These are phyloP conservation scores for Chrysolina oricalcia DNA, from an alignment of 2,888 invertebrate species.

Conservation along the genomic window DNA sequence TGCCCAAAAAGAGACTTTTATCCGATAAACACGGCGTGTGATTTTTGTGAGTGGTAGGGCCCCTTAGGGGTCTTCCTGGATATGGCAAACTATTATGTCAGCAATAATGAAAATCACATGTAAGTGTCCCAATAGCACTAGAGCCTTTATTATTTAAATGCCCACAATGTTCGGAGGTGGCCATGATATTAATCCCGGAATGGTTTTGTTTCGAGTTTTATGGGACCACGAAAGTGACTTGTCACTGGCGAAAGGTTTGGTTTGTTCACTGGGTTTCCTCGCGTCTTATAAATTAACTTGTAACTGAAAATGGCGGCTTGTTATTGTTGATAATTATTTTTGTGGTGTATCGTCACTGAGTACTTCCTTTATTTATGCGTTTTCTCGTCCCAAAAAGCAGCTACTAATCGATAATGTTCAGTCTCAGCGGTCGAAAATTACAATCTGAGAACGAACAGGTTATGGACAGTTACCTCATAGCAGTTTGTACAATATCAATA, in stretches of 20 bases:
- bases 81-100: slow-evolving; percentile 66
- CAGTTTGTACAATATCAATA: no score
- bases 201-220: not conserved
- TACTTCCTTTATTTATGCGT: not conserved
- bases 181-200: not conserved
- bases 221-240: not conserved
- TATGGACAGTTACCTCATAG: no score
- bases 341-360: not conserved
- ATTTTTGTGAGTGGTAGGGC: slow-evolving; percentile 64
- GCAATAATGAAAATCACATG: slow-evolving; percentile 59
- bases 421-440: no score
- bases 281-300: not conserved
- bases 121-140: slow-evolving; percentile 30
- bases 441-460: no score
- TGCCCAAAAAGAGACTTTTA: slow-evolving; percentile 40
- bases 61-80: slow-evolving; percentile 65
- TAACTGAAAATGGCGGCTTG: slow-evolving; percentile 9
- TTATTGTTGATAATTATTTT: slow-evolving; percentile 4
- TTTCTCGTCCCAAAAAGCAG: not conserved
- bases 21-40: slow-evolving; percentile 61
- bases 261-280: not conserved
- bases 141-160: slow-evolving; percentile 14
- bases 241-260: not conserved
- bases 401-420: not conserved
- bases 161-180: not conserved